Conservation (phyloP, 2,888 invertebrate species). For the Lingula anatina region DNA sequence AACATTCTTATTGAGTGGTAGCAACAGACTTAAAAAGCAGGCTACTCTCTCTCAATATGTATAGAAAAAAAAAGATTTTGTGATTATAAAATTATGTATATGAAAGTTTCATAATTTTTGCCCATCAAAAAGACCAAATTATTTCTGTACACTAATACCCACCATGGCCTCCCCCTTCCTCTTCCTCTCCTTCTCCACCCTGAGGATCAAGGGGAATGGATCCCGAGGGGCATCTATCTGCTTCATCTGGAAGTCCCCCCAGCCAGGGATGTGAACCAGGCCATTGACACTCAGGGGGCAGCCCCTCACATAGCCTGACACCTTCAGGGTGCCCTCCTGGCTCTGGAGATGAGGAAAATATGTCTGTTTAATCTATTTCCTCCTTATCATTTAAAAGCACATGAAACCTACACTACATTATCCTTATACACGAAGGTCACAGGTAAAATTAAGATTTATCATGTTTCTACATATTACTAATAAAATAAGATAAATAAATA, state of each 20-base stretch:
- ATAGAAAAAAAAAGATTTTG: not conserved
- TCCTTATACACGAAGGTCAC: not conserved
- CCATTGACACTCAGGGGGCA: conserved; percentile 78
- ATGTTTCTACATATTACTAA: not conserved
- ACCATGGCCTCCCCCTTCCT: not conserved
- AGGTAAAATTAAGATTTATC: not conserved
- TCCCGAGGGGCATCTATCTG: conserved; percentile 60
- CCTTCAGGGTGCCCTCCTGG: conserved; percentile 53
- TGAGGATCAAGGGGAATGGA: conserved; percentile 33
- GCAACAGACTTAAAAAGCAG: no score
- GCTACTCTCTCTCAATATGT: no score
- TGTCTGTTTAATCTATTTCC: not conserved
- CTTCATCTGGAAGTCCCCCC: conserved; percentile 89
- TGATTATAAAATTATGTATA: no score
- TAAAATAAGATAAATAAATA: conserved; percentile 1
- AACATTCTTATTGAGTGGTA: no score
- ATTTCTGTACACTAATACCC: not conserved
- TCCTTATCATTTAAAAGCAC: not conserved
- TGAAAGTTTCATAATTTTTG: no score
- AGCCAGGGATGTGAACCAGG: conserved; percentile 83
- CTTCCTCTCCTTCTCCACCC: conserved; percentile 17
- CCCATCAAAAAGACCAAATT: not conserved
- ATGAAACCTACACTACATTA: no score
- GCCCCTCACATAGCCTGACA: conserved; percentile 84
- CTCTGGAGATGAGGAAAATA: conserved; percentile 19